Conservation (phyloP, 1,140 invertebrate genomes). For the Caenorhabditis brenneri region DNA sequence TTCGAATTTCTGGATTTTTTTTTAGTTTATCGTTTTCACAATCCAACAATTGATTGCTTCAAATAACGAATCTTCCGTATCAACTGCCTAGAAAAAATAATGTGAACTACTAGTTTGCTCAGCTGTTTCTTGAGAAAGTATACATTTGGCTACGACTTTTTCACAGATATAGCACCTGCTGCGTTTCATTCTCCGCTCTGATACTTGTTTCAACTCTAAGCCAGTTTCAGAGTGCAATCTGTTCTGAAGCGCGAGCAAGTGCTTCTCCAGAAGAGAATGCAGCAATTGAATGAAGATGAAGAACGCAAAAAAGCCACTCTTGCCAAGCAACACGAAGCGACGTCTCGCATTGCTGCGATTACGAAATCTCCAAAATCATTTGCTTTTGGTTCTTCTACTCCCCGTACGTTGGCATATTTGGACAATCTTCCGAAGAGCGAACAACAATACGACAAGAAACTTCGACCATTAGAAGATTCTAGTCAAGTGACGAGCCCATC, state of each 20-base stretch:
- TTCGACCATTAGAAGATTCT: conserved; percentile 38
- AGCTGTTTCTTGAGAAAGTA: no score
- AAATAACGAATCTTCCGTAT: no score
- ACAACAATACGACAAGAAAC: conserved; percentile 52
- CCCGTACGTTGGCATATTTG: conserved; percentile 61
- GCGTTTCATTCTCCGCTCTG: no score
- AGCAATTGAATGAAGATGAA: conserved; percentile 46
- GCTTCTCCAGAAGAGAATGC: conserved; percentile 13
- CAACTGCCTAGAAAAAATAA: no score
- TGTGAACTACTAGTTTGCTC: no score
- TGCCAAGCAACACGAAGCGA: conserved; percentile 55
- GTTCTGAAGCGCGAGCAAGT: conserved; percentile 46
- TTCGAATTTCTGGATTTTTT: background rate
- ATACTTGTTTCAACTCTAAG: background rate
- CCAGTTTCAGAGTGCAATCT: conserved; percentile 34
- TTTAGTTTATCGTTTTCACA: background rate
- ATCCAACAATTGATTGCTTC: no score
- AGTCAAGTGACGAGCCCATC: background rate
- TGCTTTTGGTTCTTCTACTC: conserved; percentile 64
- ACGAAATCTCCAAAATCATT: conserved; percentile 51
- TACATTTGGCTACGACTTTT: no score
- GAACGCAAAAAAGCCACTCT: conserved; percentile 56
- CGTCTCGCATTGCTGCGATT: conserved; percentile 56
- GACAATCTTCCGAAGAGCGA: conserved; percentile 59
- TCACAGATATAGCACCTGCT: no score